Evolutionary conservation across 2,797 vertebrate genomes (phyloP).

Genomic region (Cynodonichthys magdalenae): DNA sequence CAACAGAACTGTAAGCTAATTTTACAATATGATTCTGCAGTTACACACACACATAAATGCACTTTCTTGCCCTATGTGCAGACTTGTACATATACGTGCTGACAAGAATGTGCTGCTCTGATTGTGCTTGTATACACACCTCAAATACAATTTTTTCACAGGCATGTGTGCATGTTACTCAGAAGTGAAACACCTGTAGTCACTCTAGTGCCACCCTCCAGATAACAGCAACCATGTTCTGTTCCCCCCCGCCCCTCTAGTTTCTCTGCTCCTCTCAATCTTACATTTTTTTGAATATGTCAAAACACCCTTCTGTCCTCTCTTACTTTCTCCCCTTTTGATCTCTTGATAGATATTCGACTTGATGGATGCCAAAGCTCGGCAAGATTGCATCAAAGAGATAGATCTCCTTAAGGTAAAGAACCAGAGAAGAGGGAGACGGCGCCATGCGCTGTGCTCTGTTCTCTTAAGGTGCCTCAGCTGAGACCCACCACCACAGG

Average conservation of each 20-base stretch:
- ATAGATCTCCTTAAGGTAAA: slow-evolving; percentile 99
- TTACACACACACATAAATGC: neutral
- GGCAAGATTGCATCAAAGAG: slow-evolving; percentile 99
- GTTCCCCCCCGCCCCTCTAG: slow-evolving; percentile 32
- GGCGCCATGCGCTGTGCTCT: slow-evolving; percentile 76
- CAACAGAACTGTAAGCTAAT: neutral
- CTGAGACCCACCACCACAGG: slow-evolving; percentile 82
- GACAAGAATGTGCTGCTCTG: slow-evolving; percentile 4
- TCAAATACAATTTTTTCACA: slow-evolving; percentile 27
- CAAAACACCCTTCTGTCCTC: slow-evolving; percentile 60
- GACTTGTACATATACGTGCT: slow-evolving; percentile 1
- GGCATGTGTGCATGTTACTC: slow-evolving; percentile 33
- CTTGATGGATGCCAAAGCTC: slow-evolving; percentile 99
- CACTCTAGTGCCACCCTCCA: slow-evolving; percentile 57
- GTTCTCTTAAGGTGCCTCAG: slow-evolving; percentile 84
- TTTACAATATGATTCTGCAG: neutral
- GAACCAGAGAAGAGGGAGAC: slow-evolving; percentile 77
- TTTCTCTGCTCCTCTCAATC: slow-evolving; percentile 61
- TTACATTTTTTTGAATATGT: slow-evolving; percentile 67
- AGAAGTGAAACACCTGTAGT: slow-evolving; percentile 67
- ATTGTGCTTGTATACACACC: slow-evolving; percentile 23
- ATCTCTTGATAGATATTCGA: slow-evolving; percentile 96
- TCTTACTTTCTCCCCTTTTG: slow-evolving; percentile 68
- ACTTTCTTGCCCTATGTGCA: neutral
- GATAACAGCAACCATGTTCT: slow-evolving; percentile 67